Base-by-base conservation (phyloP, 2,797 vertebrate genomes). In the Squalus acanthias region DNA sequence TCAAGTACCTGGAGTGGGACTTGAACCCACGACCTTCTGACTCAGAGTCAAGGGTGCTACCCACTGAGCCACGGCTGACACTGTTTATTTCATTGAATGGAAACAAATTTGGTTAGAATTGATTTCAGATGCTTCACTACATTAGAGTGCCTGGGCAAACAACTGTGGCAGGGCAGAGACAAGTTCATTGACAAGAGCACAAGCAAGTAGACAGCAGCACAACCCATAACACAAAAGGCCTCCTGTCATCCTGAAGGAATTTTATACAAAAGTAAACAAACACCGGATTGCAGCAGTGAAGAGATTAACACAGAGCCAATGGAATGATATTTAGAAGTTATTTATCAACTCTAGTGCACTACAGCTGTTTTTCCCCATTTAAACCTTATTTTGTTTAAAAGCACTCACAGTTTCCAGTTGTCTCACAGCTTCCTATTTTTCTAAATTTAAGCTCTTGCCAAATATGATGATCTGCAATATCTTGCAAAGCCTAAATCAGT, bases 231-330 rank as follows among this genome's bases (percentile, higher is more conserved):
- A 69, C 91, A 93, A 93, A 85, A 69, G n/a, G 63, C 20, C 0
- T 20, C 91, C 63, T 93, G 91, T 93, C 91, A 69, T 46, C n/a
- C 91, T 93, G 33, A 67, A 67, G 65, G 63, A 93, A 93, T 93
- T 39, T 93, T 69, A 67, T 24, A 67, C 91, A 69, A 69, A 69
- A 67, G 91, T 93, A 93, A 93, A 93, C 63, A 93, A 69, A 93
- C 91, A 93, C 46, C 69, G 91, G 65, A 20, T 67, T 93, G 91
- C 91, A 93, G 91, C 65, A 93, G 65, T 46, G 91, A 93, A 93
- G n/a, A 46, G 91, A 93, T 93, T 93, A 93, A 93, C 65, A 26
- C 39, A 46, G 26, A 63, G 63, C n/a, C n/a, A 46, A 67, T 46
- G 63, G 91, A 69, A 93, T 93, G 63, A 69, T 24, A 76, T 53